phyloP scores from a whole-genome alignment of 2,113 vertebrate genomes.

The Galbula dea region DNA sequence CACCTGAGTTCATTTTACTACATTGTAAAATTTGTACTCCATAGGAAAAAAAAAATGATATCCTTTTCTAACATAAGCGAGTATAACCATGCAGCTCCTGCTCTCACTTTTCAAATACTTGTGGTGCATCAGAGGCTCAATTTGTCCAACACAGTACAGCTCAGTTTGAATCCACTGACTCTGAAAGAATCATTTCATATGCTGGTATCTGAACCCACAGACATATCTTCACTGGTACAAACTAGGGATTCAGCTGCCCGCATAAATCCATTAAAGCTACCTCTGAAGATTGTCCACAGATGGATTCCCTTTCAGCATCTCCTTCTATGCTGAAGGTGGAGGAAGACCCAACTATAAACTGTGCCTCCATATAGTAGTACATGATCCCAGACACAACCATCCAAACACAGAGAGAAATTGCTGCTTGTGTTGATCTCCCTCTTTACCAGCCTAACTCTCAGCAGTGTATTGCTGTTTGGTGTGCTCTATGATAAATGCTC shows the following conservation, averaged over 20 bases:
- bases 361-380: background rate
- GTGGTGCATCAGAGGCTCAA: background rate
- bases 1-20: background rate
- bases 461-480: rapidly evolving
- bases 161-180: background rate
- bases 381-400: background rate
- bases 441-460: background rate
- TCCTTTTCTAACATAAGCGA: background rate
- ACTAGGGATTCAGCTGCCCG: background rate
- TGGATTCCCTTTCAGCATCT: background rate
- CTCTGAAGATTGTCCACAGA: background rate
- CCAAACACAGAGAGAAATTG: background rate
- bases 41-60: background rate
- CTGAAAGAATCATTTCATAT: background rate
- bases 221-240: rapidly evolving
- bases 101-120: background rate
- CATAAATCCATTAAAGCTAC: background rate
- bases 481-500: background rate
- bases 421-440: background rate
- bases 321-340: background rate
- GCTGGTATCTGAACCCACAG: rapidly evolving
- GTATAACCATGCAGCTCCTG: background rate
- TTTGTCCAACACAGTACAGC: background rate
- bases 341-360: background rate
- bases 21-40: background rate